Evolutionary conservation across 2,888 invertebrate genomes (phyloP), one percentile per base, ranked within the genome.

Genomic region (Tinea pellionella): DNA sequence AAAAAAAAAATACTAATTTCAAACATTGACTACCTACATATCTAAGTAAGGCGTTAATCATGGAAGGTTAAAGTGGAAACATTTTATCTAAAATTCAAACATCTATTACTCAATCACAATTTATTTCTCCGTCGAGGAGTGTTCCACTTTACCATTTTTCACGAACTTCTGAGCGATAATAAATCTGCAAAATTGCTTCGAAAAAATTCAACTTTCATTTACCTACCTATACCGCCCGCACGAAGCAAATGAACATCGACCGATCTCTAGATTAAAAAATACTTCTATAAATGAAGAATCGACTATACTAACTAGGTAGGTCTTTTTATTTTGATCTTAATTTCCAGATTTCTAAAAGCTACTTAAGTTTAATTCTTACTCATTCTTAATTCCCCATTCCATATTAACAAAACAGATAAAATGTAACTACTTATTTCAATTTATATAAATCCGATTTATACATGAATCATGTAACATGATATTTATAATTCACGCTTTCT

Each of bases 101-200:
- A 24, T n/a, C 24, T 53, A 53, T 53, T 53, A 53, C 53, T 53
- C 24, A 65, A 66, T 68, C 64, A 66, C 65, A 66, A 65, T 65
- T 64, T 64, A 62, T 63, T 63, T 65, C 63, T 64, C 65, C 63
- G 62, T 65, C 63, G 65, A 62, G 62, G 62, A 67, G 64, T 63
- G 62, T 63, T 63, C 62, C 65, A 66, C 62, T 63, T 66, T 63
- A 65, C 66, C 64, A 68, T 71, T 66, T 70, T 67, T 71, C 68
- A 69, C 64, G 66, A 66, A 67, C 64, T 65, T 62, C 60, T 63
- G 64, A 64, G 63, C 65, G 64, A 67, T 69, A 70, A 70, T 70
- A 70, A 70, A 68, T 64, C 63, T 63, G 60, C 58, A 62, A 66
- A 66, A 66, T 68, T 65, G 63, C 64, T 43, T 19, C 47, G 43